These are phyloP conservation scores for Phylloscopus trochilus DNA, from an alignment of 2,113 vertebrate genomes.

Conservation along the genomic window DNA sequence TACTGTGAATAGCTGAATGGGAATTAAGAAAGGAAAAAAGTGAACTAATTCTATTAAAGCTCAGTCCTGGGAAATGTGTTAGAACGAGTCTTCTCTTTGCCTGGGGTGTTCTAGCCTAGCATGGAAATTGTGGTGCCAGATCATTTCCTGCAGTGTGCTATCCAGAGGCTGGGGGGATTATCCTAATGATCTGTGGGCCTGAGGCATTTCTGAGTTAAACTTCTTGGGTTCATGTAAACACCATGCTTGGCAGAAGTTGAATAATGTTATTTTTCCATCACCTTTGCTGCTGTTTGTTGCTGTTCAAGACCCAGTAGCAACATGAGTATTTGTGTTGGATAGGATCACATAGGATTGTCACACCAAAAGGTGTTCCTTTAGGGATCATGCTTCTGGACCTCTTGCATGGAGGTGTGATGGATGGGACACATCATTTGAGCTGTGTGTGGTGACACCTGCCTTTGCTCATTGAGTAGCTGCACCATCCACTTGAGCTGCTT, in stretches of 20 bases:
- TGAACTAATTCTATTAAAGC: neutral
- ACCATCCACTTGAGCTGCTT: neutral
- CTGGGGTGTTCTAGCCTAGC: neutral
- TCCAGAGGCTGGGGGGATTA: neutral
- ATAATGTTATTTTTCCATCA: neutral
- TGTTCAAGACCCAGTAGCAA: neutral
- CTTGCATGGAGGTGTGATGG: neutral
- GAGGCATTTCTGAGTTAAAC: neutral
- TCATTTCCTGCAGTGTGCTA: neutral
- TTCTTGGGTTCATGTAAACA: neutral
- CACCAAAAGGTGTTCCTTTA: neutral
- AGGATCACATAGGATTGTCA: neutral
- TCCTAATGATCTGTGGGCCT: neutral
- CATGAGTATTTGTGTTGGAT: neutral
- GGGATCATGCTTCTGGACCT: neutral
- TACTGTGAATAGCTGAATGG: neutral
- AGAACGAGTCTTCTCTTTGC: neutral
- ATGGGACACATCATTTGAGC: neutral
- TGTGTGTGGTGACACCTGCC: fast-evolving
- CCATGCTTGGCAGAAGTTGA: neutral
- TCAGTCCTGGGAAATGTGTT: neutral
- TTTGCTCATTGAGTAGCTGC: neutral
- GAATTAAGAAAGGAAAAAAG: neutral
- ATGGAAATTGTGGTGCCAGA: neutral
- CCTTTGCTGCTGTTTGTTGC: neutral